Evolutionary conservation across 2,888 invertebrate species (phyloP), one percentile per base, ranked within the genome.

Genomic region (Ichneumoninae sp.): DNA sequence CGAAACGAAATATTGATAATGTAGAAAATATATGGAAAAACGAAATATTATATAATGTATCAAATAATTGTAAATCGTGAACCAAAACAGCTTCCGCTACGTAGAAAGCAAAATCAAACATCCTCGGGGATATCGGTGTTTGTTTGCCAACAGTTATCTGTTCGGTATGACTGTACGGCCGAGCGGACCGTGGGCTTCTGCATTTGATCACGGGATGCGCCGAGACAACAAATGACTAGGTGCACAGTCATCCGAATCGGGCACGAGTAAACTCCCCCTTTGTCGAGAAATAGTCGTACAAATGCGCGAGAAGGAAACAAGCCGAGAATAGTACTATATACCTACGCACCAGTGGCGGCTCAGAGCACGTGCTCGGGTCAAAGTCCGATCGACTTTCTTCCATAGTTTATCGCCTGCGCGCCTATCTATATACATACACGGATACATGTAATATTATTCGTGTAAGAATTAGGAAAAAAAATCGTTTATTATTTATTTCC

Each of bases 371-470:
- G 62, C 75, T 75, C 33, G 26, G 65, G 65, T 62, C 75, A 75
- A 75, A 75, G 75, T 75, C 75, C 44, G 68, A 68, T 68, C 44
- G 76, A 72, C 80, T 84, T 84, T 84, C 72, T 80, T 71, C 80
- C 83, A 75, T 76, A 57, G 57, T 77, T 80, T 84, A 84, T 84
- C 83, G 44, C 44, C 52, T 52, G 50, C 57, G 50, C 77, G 60
- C 60, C 36, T 72, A 72, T 30, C 60, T 74, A 78, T n/a, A 22
- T 10, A 40, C 40, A 47, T 33, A 52, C n/a, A 52, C 10, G 8
- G 44, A 52, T 5, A 52, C 4, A 70, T 70, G 50, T 30, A 33
- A 22, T 8, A 30, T 19, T 8, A 4, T 62, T 36, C 30, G 36
- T 33, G 3, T 6, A 62, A 33, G 33, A 62, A n/a, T 2, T 10